Conservation (phyloP, 2,113 vertebrate species). For the Isichthys henryi region DNA sequence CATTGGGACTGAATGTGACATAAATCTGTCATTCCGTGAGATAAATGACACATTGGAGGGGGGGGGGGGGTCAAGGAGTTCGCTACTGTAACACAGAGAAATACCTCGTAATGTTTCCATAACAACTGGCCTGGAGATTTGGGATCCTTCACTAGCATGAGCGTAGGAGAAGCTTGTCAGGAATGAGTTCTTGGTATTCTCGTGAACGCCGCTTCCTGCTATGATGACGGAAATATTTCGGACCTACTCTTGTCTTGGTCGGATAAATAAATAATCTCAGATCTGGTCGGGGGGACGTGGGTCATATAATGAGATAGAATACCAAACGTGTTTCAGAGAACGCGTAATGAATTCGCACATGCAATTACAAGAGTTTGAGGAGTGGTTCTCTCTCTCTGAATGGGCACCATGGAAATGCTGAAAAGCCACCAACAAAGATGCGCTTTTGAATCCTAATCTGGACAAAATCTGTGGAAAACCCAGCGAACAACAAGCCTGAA, state of each 20-base stretch:
- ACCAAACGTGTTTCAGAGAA: conserved; percentile 66
- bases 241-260: not conserved
- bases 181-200: not conserved
- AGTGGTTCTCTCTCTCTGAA: conserved; percentile 79
- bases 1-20: not conserved
- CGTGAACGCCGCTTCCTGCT: not conserved
- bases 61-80: not conserved
- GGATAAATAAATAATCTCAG: not conserved
- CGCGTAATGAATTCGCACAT: not conserved
- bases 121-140: conserved; percentile 17
- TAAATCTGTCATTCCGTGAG: conserved; percentile 18
- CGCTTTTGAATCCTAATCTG: conserved; percentile 64
- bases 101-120: conserved; percentile 7
- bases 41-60: conserved; percentile 12
- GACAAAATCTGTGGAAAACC: conserved; percentile 33
- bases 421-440: conserved; percentile 47
- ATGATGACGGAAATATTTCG: not conserved
- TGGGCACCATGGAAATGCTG: conserved; percentile 71
- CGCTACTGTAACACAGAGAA: not conserved
- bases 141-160: conserved; percentile 6
- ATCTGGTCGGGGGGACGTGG: not conserved
- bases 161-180: not conserved
- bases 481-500: conserved; percentile 54
- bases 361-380: not conserved
- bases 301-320: conserved; percentile 73